Conservation (phyloP, 2,888 invertebrate genomes). For the Glyphotaelius pellucidus region DNA sequence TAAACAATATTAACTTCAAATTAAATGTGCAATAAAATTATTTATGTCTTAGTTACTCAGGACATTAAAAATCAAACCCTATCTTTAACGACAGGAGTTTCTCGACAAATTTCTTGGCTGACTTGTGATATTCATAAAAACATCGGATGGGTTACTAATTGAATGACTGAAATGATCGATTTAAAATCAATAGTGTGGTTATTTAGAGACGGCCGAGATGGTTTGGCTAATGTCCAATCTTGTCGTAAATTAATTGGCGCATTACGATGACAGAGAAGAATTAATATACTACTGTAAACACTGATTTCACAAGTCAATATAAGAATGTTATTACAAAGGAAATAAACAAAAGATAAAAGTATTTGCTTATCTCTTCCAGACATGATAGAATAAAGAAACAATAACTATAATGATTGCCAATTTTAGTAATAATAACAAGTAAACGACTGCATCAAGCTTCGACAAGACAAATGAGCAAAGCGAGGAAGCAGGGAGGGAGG, state of each 20-base stretch:
- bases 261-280: slow-evolving; percentile 23
- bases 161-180: background rate
- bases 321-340: background rate
- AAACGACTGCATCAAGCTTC: background rate
- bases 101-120: background rate
- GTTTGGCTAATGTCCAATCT: slow-evolving; percentile 9
- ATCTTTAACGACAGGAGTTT: background rate
- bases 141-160: background rate
- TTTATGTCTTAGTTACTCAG: background rate
- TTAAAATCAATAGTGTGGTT: slow-evolving; percentile 17
- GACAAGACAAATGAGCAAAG: background rate
- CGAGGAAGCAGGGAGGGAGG: background rate
- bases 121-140: background rate
- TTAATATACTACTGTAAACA: slow-evolving; percentile 4
- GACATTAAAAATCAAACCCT: background rate
- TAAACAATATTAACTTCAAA: background rate
- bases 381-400: background rate
- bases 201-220: slow-evolving; percentile 12
- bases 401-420: background rate
- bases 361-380: background rate
- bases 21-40: background rate
- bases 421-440: background rate
- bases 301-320: background rate
- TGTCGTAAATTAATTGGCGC: slow-evolving; percentile 22
- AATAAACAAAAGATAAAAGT: background rate